Evolutionary conservation across 2,888 invertebrate genomes (phyloP), one percentile per base, ranked within the genome.

Genomic region (Cephus pygmeus): DNA sequence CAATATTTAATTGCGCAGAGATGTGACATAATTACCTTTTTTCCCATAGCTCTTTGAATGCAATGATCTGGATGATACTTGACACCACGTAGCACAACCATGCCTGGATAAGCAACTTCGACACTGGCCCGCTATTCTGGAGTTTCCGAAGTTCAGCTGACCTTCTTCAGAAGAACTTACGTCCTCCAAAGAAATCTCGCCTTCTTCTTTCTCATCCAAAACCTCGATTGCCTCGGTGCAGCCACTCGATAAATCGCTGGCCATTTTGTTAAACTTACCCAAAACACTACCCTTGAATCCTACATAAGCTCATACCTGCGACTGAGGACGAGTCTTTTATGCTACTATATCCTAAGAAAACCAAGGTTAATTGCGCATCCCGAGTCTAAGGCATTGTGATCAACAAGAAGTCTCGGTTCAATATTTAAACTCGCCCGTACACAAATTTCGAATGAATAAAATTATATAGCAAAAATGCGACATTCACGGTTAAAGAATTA

Each of bases 101-200:
- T 87, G 84, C 0, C 80, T 81, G 1, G 88, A 85, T 9, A 83
- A 80, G 76, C 89, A 89, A 36, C 81, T 81, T 4, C 83, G 73
- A 75, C 89, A 90, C 76, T 82, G 78, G 73, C 84, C 84, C 12
- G 76, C 77, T 15, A 68, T 76, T 40, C 85, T 84, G 33, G 69
- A 81, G 36, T 80, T 82, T 68, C 82, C 86, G 75, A 87, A 87
- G 78, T 84, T 84, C 34, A 82, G 73, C 73, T 88, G 89, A 69
- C 87, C 87, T 77, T 91, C 91, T 80, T 91, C 91, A n/a, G 90
- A 90, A 15, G 91, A 91, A 76, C 91, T 91, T 11, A 91, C 91
- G 83, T 91, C 91, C 77, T 91, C 91, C 79, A 91, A 83, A 12
- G 91, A 91, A 79, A 91, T 89, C 77, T 91, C 91, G 75, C 91